A percentile compares a stretch with the other conserved stretches of the same genome.
phyloP scores from a whole-genome alignment of 2,113 vertebrate genomes.

The Rallus limicola region DNA sequence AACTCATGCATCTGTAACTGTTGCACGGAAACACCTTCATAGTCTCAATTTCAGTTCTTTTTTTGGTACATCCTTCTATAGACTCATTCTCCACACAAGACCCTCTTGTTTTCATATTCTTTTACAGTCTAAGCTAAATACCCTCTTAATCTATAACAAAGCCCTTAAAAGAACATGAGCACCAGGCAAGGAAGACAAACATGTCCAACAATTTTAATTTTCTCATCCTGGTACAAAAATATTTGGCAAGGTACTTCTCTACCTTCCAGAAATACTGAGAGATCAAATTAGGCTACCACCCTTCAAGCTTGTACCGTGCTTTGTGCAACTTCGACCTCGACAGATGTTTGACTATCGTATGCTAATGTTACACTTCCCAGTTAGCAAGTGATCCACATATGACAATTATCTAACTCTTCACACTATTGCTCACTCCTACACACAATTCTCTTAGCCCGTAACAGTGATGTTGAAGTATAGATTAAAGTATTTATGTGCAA shows the following conservation, averaged over 20 bases:
- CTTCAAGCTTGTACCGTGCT: neutral
- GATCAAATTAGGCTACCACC: neutral
- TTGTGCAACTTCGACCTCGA: neutral
- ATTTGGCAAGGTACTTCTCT: neutral
- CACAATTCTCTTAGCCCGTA: neutral
- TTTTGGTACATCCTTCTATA: neutral
- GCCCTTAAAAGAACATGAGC: neutral
- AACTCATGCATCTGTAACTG: neutral
- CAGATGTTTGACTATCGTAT: neutral
- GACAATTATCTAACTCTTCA: neutral
- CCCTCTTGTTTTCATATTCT: neutral
- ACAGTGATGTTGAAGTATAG: neutral
- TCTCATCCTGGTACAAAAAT: neutral
- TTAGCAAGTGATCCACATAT: neutral
- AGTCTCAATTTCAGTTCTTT: neutral
- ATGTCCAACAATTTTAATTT: neutral
- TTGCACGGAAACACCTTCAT: neutral
- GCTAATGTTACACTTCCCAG: neutral
- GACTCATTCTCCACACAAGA: neutral
- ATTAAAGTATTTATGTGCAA: neutral
- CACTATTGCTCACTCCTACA: neutral
- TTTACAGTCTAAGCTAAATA: neutral
- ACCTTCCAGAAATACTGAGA: neutral
- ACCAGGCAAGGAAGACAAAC: neutral
- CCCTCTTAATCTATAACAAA: neutral